phyloP scores from a whole-genome alignment of 1,140 invertebrate species.

The Chionoecetes opilio region DNA sequence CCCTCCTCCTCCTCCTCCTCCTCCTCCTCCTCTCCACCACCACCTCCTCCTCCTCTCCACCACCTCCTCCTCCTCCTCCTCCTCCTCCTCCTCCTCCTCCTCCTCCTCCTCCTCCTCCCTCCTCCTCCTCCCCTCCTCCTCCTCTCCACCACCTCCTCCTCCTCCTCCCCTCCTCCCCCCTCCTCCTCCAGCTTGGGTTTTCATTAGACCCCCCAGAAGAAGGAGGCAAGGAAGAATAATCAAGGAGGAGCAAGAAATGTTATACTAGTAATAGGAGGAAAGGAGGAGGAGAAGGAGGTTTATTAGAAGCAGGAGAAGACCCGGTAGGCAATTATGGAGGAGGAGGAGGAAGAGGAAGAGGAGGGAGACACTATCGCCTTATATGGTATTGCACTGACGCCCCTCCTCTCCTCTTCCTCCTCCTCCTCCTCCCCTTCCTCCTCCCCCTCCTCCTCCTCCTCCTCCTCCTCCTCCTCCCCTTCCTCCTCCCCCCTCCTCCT shows the following conservation, averaged over 20 bases:
- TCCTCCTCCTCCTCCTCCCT: background rate
- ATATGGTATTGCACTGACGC: too few species aligned
- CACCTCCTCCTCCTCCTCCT: background rate
- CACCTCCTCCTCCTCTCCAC: background rate
- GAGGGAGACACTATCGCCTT: too few species aligned
- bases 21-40: background rate
- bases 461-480: background rate
- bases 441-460: background rate
- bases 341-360: too few species aligned
- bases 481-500: too few species aligned
- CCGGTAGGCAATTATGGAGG: background rate
- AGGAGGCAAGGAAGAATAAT: too few species aligned
- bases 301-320: background rate
- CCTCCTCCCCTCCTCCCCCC: background rate
- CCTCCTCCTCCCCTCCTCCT: too few species aligned
- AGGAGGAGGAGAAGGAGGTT: background rate
- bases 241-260: too few species aligned
- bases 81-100: background rate
- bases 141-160: background rate
- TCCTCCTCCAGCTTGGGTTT: too few species aligned
- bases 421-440: background rate
- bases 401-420: background rate
- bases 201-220: too few species aligned
- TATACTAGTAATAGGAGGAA: background rate
- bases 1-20: conserved; percentile 36